Base-by-base conservation (phyloP, 2,888 invertebrate genomes). In the Pollenia amentaria region DNA sequence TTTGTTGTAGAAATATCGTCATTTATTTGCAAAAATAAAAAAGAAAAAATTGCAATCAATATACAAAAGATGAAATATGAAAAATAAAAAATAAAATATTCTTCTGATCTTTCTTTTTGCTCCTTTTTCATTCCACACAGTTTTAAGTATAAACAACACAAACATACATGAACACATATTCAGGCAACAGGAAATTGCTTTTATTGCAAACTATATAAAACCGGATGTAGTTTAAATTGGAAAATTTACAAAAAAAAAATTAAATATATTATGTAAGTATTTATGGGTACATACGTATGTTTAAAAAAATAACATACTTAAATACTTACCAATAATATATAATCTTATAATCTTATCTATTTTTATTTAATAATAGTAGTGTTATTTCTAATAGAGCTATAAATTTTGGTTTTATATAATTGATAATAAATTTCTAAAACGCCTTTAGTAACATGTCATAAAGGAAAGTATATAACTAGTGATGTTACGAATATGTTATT, bases 151-250 rank as follows among this genome's bases (percentile, higher is more conserved):
- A 53, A 11, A 42, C 29, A 65, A 16, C 21, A 51, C 60, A 42
- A 3, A 29, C 29, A 29, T 29, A 29, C 29, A 29, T 29, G 29
- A 29, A 29, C 4, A 29, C 29, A 29, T 29, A 29, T 29, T 3
- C 14, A 38, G 48, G n/a, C 40, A 72, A 80, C 53, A 82, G 82
- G 82, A 82, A 62, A 82, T 82, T 62, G 76, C 29, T 42, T 3
- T 75, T 75, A 69, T 70, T 75, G 60, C 72, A 60, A 57, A 62
- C 51, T 62, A 16, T 53, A 79, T 44, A 21, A 72, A 60, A 51
- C 69, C 69, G 82, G 76, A 76, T 46, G 44, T 55, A 44, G 44
- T 76, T 70, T 62, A 82, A 82, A 76, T 82, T 82, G 76, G 16
- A 82, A 55, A 75, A 73, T 57, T 18, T 64, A 62, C 69, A 29